Evolutionary conservation across 2,113 vertebrate species (phyloP).

Genomic region (Craseonycteris thonglongyai): DNA sequence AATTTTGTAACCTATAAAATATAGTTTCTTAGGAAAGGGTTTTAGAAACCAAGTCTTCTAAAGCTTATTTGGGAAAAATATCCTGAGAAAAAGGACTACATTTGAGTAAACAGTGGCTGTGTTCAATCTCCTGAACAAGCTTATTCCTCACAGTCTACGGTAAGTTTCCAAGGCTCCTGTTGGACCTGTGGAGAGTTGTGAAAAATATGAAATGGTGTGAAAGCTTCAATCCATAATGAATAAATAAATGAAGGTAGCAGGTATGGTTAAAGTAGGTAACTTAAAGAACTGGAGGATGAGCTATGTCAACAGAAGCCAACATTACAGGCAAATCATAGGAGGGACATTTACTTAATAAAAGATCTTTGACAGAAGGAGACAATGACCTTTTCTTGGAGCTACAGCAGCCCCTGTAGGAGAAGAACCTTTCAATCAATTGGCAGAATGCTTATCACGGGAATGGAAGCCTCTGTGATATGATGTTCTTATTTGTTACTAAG

Average conservation of each 20-base stretch:
- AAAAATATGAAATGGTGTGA: neutral
- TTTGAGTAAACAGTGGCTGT: neutral
- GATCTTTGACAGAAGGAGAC: neutral
- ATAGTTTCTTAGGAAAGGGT: neutral
- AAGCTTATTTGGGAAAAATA: neutral
- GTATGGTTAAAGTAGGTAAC: neutral
- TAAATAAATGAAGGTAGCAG: neutral
- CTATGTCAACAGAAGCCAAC: neutral
- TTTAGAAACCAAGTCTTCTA: neutral
- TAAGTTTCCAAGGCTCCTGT: neutral
- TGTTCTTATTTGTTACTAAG: neutral
- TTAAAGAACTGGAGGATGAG: neutral
- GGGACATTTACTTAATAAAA: neutral
- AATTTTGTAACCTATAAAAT: neutral
- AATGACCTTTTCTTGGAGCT: neutral
- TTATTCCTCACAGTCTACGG: neutral
- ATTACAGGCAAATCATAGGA: neutral
- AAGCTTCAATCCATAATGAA: neutral
- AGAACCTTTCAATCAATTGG: neutral
- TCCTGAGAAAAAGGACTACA: neutral
- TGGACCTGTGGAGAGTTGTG: neutral
- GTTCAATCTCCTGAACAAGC: neutral
- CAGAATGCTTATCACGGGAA: neutral
- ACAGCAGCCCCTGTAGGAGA: rapidly evolving
- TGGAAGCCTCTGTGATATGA: neutral